These are phyloP conservation scores for Dryoscopus gambensis DNA, from an alignment of 2,113 vertebrate genomes.

Conservation along the genomic window DNA sequence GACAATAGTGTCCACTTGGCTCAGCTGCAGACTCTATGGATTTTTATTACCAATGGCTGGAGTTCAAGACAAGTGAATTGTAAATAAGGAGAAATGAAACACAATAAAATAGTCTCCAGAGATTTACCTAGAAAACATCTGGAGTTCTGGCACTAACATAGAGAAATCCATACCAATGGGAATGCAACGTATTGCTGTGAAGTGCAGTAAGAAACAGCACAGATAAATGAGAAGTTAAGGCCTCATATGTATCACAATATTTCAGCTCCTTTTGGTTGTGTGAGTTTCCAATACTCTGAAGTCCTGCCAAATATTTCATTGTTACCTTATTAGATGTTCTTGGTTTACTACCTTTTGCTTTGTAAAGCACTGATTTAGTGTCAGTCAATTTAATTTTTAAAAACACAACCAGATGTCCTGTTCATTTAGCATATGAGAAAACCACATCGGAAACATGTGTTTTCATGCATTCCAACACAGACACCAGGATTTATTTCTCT, in stretches of 20 bases:
- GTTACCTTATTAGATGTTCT: slow-evolving; percentile 56
- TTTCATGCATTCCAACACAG: slow-evolving; percentile 15
- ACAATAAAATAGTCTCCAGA: slow-evolving; percentile 31
- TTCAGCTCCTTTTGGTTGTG: neutral
- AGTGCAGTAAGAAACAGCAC: slow-evolving; percentile 18
- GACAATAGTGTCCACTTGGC: slow-evolving; percentile 16
- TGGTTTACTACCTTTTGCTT: slow-evolving; percentile 52
- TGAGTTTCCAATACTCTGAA: slow-evolving; percentile 6
- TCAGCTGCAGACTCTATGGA: neutral
- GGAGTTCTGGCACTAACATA: slow-evolving; percentile 21
- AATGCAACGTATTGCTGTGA: neutral
- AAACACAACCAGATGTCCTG: slow-evolving; percentile 58
- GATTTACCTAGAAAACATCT: slow-evolving; percentile 65
- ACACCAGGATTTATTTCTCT: neutral
- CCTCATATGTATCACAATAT: slow-evolving; percentile 2
- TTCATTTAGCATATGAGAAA: slow-evolving; percentile 50
- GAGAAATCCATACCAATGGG: slow-evolving; percentile 4
- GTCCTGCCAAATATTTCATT: slow-evolving; percentile 33
- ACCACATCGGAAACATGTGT: slow-evolving; percentile 38
- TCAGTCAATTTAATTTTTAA: slow-evolving; percentile 48
- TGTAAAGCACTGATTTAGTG: slow-evolving; percentile 47
- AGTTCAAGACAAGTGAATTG: slow-evolving; percentile 37
- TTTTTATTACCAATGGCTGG: slow-evolving; percentile 29
- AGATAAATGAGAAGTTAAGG: slow-evolving; percentile 22
- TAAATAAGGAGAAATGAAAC: slow-evolving; percentile 55